A percentile compares a stretch with the other conserved stretches of the same genome.
These are phyloP conservation scores for Agrochola lota DNA, from an alignment of 2,888 invertebrate genomes.

Conservation along the genomic window DNA sequence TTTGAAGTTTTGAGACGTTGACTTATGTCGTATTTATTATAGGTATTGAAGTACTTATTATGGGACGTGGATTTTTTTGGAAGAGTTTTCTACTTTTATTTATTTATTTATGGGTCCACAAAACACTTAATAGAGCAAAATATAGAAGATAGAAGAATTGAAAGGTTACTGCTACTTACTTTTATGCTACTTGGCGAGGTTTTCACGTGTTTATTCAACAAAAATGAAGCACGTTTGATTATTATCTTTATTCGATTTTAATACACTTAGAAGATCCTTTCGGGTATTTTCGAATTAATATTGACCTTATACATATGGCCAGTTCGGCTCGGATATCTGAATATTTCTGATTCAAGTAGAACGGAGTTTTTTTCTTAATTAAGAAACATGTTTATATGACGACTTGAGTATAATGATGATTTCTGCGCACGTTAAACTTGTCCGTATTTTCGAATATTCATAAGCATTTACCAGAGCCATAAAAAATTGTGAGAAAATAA, in stretches of 20 bases:
- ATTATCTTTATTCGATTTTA: background rate
- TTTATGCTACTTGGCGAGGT: background rate
- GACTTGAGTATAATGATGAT: background rate
- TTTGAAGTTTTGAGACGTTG: conserved; percentile 22
- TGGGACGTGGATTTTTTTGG: background rate
- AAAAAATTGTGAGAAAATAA: conserved; percentile 38
- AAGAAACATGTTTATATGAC: conserved; percentile 22
- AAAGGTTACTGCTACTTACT: no score
- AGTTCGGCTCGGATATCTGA: background rate
- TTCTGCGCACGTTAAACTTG: conserved; percentile 11
- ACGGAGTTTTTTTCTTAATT: conserved; percentile 4
- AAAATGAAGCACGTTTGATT: background rate
- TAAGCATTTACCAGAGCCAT: conserved; percentile 7
- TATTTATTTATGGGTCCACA: background rate
- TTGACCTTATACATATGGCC: background rate
- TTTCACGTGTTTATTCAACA: no score
- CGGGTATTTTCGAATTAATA: background rate
- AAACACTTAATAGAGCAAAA: background rate
- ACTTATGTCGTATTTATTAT: background rate
- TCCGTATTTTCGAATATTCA: conserved; percentile 9
- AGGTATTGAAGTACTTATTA: background rate
- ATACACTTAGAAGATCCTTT: background rate
- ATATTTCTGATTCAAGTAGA: conserved; percentile 19
- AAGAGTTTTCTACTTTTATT: background rate
- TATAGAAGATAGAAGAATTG: no score